Evolutionary conservation across 2,888 invertebrate genomes (phyloP).

Genomic region (Gerosis bhagava): DNA sequence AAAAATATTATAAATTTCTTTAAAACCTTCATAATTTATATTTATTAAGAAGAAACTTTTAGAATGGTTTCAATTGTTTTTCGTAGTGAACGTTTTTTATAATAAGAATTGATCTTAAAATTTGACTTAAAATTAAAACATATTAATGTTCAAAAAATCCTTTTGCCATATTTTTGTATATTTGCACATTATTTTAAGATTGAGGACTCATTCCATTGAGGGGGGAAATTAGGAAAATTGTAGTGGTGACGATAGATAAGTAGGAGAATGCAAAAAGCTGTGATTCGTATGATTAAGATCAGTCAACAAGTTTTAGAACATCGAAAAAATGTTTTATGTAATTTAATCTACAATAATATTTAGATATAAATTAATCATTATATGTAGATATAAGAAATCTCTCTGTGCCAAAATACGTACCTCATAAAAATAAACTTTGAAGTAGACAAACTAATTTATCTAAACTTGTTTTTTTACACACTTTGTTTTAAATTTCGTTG

Average conservation of each 20-base stretch:
- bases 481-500: slow-evolving; percentile 57
- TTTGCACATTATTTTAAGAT: slow-evolving; percentile 53
- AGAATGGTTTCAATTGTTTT: too few relatives aligned
- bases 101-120: too few relatives aligned
- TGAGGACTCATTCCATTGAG: slow-evolving; percentile 71
- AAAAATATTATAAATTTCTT: too few relatives aligned
- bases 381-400: slow-evolving; percentile 83
- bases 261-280: slow-evolving; percentile 79
- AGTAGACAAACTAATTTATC: slow-evolving; percentile 74
- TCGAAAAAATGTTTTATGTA: slow-evolving; percentile 79
- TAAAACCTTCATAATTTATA: too few relatives aligned
- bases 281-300: slow-evolving; percentile 81
- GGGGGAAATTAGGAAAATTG: slow-evolving; percentile 64
- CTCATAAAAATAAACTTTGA: slow-evolving; percentile 84
- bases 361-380: slow-evolving; percentile 74
- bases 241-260: slow-evolving; percentile 75
- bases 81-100: too few relatives aligned
- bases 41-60: too few relatives aligned
- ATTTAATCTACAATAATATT: slow-evolving; percentile 60
- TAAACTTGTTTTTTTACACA: slow-evolving; percentile 61
- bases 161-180: slow-evolving; percentile 66
- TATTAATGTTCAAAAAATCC: slow-evolving; percentile 23
- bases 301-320: slow-evolving; percentile 81
- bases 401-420: slow-evolving; percentile 93
- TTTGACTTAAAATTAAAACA: too few relatives aligned